Evolutionary conservation across 2,113 vertebrate species (phyloP).

Genomic region (Prochilodus magdalenae): DNA sequence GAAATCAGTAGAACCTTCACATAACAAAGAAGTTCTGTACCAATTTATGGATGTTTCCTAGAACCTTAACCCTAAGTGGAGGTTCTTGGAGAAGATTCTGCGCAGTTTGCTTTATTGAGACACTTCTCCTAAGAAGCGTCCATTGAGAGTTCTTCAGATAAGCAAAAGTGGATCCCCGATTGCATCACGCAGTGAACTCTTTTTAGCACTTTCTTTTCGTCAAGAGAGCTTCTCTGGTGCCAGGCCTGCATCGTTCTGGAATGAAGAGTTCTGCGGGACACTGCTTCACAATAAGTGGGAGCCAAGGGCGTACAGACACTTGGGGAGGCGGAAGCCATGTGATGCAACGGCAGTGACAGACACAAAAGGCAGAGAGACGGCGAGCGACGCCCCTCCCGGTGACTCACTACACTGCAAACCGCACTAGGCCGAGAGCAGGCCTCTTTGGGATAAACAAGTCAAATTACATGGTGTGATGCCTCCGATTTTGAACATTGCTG

Average conservation of each 20-base stretch:
- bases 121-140: background rate
- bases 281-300: conserved; percentile 50
- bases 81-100: no score
- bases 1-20: no score
- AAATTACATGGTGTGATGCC: conserved; percentile 67
- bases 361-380: conserved; percentile 29
- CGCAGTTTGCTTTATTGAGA: background rate
- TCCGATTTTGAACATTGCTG: conserved; percentile 58
- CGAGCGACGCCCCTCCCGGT: conserved; percentile 27
- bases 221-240: no score
- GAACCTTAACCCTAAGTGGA: no score
- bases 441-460: conserved; percentile 39
- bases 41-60: no score
- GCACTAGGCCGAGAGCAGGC: conserved; percentile 43
- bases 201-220: no score
- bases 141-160: no score
- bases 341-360: conserved; percentile 29
- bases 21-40: no score
- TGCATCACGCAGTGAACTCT: no score
- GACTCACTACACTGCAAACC: conserved; percentile 46
- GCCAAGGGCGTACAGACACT: conserved; percentile 16
- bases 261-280: background rate
- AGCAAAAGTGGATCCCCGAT: no score
- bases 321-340: background rate
- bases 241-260: background rate